These are phyloP conservation scores for Sardinella longiceps DNA, from an alignment of 2,797 vertebrate genomes.

Conservation along the genomic window DNA sequence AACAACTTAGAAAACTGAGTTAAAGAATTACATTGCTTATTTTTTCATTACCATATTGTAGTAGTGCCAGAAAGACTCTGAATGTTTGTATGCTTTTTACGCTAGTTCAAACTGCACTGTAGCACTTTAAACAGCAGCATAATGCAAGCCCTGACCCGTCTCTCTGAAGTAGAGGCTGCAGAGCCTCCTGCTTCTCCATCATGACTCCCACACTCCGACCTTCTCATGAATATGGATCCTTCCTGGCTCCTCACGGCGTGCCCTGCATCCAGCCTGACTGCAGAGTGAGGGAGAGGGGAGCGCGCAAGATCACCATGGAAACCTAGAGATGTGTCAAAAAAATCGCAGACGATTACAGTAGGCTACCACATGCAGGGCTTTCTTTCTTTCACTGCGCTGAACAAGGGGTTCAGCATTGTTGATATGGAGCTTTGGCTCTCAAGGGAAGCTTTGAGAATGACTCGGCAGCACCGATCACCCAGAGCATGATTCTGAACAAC, in stretches of 20 bases:
- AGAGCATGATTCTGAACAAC: not conserved
- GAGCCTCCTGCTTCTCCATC: not conserved
- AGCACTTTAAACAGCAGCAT: no score
- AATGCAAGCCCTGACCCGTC: not conserved
- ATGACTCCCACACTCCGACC: slow-evolving; percentile 1
- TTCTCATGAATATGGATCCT: slow-evolving; percentile 14
- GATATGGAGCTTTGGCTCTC: not conserved
- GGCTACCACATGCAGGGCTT: not conserved
- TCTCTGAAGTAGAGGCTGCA: not conserved
- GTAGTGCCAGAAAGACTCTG: no score
- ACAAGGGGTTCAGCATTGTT: not conserved
- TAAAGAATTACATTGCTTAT: no score
- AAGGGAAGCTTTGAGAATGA: not conserved
- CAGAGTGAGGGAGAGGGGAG: not conserved
- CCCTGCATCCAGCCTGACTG: not conserved
- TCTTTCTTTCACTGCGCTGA: not conserved
- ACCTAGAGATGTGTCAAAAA: not conserved
- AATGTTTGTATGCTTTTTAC: no score
- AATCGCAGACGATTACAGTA: not conserved
- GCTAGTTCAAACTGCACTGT: no score
- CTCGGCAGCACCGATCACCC: not conserved
- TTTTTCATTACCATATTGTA: no score
- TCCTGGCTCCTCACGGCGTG: not conserved
- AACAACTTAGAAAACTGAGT: no score
- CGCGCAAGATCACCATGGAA: not conserved